A percentile compares a stretch with the other conserved stretches of the same genome.
phyloP scores from a whole-genome alignment of 2,113 vertebrate genomes.

The Alouatta palliata region DNA sequence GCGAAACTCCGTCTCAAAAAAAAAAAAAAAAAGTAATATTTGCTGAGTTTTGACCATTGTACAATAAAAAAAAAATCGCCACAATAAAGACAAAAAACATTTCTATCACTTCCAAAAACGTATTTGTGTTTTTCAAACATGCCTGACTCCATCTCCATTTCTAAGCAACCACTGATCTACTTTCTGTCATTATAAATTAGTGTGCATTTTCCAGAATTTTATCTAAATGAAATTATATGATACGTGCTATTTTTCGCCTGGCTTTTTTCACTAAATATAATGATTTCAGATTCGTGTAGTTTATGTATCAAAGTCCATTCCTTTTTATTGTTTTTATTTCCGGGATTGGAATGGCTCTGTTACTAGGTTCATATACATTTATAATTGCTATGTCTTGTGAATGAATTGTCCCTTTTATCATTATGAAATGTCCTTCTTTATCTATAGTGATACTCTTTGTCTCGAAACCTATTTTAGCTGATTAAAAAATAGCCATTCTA shows the following conservation, averaged over 20 bases:
- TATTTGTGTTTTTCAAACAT: background rate
- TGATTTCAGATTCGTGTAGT: background rate
- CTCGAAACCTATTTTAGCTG: background rate
- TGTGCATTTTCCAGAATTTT: background rate
- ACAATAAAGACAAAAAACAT: background rate
- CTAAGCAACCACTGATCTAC: background rate
- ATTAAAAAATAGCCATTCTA: background rate
- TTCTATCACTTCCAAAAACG: background rate
- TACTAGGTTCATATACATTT: background rate
- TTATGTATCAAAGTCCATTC: background rate
- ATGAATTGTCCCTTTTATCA: background rate
- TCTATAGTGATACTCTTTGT: background rate
- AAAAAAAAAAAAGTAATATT: background rate
- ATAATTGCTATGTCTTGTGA: background rate
- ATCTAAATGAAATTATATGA: background rate
- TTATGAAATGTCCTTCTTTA: background rate
- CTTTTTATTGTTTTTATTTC: slow-evolving; percentile 7
- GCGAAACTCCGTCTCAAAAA: too few relatives aligned
- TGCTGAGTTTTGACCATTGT: background rate
- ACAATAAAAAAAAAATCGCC: background rate
- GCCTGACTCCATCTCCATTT: background rate
- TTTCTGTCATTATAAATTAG: background rate
- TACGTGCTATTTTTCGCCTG: background rate
- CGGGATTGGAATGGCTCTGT: background rate
- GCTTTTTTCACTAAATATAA: background rate